Evolutionary conservation across 2,113 vertebrate species (phyloP), one percentile per base, ranked within the genome.

Genomic region (Conger conger): DNA sequence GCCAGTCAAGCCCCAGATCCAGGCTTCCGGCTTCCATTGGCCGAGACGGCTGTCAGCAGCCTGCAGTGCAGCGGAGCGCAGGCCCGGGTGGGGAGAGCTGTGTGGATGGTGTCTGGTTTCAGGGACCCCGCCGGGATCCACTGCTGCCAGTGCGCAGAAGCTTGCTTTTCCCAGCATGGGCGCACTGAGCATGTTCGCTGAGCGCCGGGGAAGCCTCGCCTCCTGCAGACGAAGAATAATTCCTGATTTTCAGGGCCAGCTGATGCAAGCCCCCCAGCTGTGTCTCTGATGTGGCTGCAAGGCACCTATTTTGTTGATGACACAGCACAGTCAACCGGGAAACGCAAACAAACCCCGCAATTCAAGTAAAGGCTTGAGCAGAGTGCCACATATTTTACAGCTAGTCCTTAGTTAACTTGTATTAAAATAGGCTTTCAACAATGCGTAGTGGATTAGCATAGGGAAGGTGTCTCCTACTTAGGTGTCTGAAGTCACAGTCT

Each of bases 261-360:
- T 38, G 79, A 79, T 82, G 86, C 82, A 88, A 86, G 16, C 82
- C 85, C 86, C 85, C 91, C 87, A 89, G 88, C 90, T 91, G 87
- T 89, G 88, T 15, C 90, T 91, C 89, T 90, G 88, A 93, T 87
- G 84, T 84, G n/a, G 63, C 81, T 89, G 89, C 92, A 91, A 93
- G 88, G 88, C 79, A 81, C 86, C 86, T 89, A 86, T 90, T 91
- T 27, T 60, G 80, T 86, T 80, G 84, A 84, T 89, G 92, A 90
- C 92, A 92, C 90, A 87, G 91, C 91, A 92, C 80, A 86, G 85
- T 87, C 83, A 89, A 60, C 87, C 50, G 37, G 35, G 76, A 78
- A 78, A 37, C 76, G 85, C 80, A 88, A 86, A 16, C 54, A 86
- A 80, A 86, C 84, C 68, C 80, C 77, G 81, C 86, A 79, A 83